These are phyloP conservation scores for Drosophila phalerata DNA, from an alignment of 2,888 invertebrate genomes.

Conservation along the genomic window DNA sequence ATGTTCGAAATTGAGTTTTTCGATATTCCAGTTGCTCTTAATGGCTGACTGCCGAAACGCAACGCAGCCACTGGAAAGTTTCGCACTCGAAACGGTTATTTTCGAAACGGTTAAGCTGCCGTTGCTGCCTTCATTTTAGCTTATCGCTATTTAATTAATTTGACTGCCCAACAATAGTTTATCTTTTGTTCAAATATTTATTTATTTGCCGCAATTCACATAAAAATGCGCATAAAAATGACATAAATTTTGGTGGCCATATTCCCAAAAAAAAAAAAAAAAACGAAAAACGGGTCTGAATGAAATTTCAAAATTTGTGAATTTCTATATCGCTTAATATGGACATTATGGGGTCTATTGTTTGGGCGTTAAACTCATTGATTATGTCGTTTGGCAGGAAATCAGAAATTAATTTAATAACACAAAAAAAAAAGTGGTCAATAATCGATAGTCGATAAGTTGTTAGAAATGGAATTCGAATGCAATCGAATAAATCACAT, in stretches of 20 bases:
- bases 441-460: constrained; percentile 18
- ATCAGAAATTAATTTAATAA: constrained; percentile 19
- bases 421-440: background rate
- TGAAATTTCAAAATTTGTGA: constrained; percentile 17
- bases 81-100: constrained; percentile 67
- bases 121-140: background rate
- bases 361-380: constrained; percentile 41
- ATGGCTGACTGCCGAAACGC: constrained; percentile 64
- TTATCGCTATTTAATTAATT: constrained; percentile 65
- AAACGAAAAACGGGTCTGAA: constrained; percentile 46
- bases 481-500: constrained; percentile 59
- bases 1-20: constrained; percentile 58
- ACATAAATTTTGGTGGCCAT: constrained; percentile 61
- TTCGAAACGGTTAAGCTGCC: constrained; percentile 56
- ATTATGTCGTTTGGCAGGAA: constrained; percentile 56
- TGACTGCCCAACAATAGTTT: constrained; percentile 45
- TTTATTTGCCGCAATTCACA: constrained; percentile 44
- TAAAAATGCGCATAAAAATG: constrained; percentile 71
- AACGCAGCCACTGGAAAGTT: constrained; percentile 53
- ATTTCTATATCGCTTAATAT: constrained; percentile 18
- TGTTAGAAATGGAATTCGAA: background rate
- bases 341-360: constrained; percentile 29
- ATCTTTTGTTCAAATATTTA: constrained; percentile 40
- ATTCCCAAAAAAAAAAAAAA: no score
- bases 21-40: constrained; percentile 62